Conservation (phyloP, 2,797 vertebrate genomes). For the Gorsachius magnificus region DNA sequence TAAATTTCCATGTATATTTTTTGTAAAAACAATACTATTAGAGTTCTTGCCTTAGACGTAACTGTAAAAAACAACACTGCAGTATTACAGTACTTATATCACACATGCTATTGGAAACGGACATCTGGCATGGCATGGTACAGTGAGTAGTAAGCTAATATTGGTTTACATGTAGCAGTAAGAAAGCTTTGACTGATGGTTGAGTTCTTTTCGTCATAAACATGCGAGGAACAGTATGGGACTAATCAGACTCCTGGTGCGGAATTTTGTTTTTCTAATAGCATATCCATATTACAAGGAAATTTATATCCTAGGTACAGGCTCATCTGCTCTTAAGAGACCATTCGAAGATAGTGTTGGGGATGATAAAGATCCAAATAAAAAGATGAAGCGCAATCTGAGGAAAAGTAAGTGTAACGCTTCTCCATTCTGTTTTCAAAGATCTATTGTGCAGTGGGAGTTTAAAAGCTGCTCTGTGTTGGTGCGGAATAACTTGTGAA, state of each 20-base stretch:
- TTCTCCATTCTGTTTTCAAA: background rate
- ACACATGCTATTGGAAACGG: background rate
- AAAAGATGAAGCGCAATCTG: constrained; percentile 98
- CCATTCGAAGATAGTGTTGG: constrained; percentile 92
- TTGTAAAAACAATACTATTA: background rate
- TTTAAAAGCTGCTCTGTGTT: constrained; percentile 1
- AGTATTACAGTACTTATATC: background rate
- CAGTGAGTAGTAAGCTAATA: background rate
- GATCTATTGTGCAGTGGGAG: background rate
- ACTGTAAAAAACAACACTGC: background rate
- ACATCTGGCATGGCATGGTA: background rate
- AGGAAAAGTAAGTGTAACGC: constrained; percentile 86
- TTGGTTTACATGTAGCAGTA: accelerated
- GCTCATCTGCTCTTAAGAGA: constrained; percentile 89
- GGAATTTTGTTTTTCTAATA: constrained; percentile 22
- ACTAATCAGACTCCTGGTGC: constrained; percentile 7
- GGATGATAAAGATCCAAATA: constrained; percentile 97
- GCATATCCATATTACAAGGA: constrained; percentile 7
- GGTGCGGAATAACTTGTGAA: background rate
- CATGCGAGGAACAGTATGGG: background rate
- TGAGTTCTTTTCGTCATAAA: background rate
- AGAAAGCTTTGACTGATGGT: background rate
- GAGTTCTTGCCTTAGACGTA: background rate
- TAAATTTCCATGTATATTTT: background rate
- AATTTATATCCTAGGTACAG: constrained; percentile 71